Percentiles rank a stretch among this genome's conserved stretches.
Conservation (phyloP, 1,140 invertebrate species). For the Marisa cornuarietis region DNA sequence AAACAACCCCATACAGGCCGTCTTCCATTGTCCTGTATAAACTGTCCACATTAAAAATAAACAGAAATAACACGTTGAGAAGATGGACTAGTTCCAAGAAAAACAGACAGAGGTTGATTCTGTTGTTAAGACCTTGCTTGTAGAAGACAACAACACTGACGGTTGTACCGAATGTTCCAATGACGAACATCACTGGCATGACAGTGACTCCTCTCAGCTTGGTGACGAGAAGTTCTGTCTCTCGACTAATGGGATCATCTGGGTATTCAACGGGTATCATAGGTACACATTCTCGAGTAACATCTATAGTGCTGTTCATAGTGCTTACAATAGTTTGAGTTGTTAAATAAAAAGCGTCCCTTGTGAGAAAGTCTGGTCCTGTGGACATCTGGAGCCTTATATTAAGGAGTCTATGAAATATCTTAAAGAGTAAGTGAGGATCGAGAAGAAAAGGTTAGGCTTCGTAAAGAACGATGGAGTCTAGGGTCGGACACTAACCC, state of each 20-base stretch:
- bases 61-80: not conserved
- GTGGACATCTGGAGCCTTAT: no score
- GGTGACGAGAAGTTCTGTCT: not conserved
- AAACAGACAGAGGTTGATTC: constrained; percentile 19
- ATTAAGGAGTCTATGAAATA: no score
- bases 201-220: not conserved
- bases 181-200: constrained; percentile 4
- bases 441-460: no score
- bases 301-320: no score
- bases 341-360: no score
- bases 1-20: not conserved
- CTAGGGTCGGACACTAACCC: no score
- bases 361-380: no score
- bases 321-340: no score
- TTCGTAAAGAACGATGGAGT: no score
- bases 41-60: constrained; percentile 7
- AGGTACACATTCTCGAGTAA: no score
- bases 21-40: not conserved
- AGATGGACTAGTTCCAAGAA: constrained; percentile 6
- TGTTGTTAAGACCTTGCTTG: not conserved
- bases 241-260: constrained; percentile 5
- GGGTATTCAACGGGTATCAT: constrained; percentile 7
- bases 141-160: constrained; percentile 8
- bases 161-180: constrained; percentile 2
- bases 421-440: no score